Evolutionary conservation across 2,113 vertebrate species (phyloP).

Genomic region (Malurus elegans): DNA sequence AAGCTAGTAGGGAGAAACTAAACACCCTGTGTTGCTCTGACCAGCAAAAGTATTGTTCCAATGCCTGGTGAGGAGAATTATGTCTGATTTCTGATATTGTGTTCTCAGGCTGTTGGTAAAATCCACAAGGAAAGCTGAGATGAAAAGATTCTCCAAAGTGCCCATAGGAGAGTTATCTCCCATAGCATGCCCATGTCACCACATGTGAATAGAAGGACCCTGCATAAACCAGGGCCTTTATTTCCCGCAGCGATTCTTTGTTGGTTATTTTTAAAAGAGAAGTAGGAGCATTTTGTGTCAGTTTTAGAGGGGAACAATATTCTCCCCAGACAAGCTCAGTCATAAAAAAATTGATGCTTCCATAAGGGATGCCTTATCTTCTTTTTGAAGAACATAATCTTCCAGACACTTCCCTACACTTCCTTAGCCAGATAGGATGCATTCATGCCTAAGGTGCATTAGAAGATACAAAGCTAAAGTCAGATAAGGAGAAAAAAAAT

Average conservation of each 20-base stretch:
- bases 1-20: background rate
- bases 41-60: background rate
- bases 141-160: background rate
- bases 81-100: background rate
- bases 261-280: background rate
- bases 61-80: background rate
- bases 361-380: background rate
- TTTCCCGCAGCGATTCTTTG: background rate
- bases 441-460: background rate
- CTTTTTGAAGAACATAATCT: conserved; percentile 2
- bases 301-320: background rate
- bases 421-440: background rate
- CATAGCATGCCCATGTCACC: background rate
- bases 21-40: background rate
- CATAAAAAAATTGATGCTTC: background rate
- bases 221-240: background rate
- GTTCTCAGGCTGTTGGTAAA: background rate
- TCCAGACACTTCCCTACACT: background rate
- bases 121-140: background rate
- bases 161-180: background rate
- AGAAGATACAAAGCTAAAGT: conserved; percentile 5
- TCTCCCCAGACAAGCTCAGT: background rate
- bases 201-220: background rate
- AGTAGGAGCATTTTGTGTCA: background rate
- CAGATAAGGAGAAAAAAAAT: background rate